Percentiles rank a stretch among this genome's conserved stretches.
These are phyloP conservation scores for Polypterus senegalus DNA, from an alignment of 2,113 vertebrate species.

Conservation along the genomic window DNA sequence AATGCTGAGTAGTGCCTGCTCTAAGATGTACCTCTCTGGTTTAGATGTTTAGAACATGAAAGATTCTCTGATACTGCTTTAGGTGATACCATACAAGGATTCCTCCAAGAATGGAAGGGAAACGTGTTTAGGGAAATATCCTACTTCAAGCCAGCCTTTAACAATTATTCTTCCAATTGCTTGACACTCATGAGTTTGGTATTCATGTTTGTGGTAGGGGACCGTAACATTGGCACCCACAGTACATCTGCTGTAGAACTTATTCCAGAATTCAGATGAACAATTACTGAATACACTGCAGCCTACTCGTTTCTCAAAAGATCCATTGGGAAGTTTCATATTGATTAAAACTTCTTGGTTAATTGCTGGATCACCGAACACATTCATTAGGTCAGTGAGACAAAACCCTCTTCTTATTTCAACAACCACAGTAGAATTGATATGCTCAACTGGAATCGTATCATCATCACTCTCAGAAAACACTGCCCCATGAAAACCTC, in stretches of 20 bases:
- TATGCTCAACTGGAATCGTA: too few species aligned
- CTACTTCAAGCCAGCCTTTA: conserved; percentile 8
- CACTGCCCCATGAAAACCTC: too few species aligned
- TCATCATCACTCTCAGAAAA: too few species aligned
- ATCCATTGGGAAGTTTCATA: conserved; percentile 17
- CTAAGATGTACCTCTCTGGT: not conserved
- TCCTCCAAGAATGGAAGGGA: conserved; percentile 17
- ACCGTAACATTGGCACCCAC: conserved; percentile 14
- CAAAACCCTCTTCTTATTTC: conserved; percentile 7
- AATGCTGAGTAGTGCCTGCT: not conserved
- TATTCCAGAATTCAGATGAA: conserved; percentile 18
- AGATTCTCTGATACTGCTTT: not conserved
- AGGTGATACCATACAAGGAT: conserved; percentile 1
- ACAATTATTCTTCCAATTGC: conserved; percentile 15
- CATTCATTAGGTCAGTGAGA: conserved; percentile 7
- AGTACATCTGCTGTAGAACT: conserved; percentile 16
- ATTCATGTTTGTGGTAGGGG: conserved; percentile 13
- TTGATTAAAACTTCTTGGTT: conserved; percentile 10
- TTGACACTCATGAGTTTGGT: conserved; percentile 14
- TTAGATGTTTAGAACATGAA: not conserved
- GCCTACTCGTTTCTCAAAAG: conserved; percentile 10
- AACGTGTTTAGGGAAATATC: conserved; percentile 18
- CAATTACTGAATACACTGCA: conserved; percentile 14
- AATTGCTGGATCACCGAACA: conserved; percentile 11
- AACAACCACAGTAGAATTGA: not conserved